Conservation (phyloP, 2,888 invertebrate species). For the Aphidoletes aphidimyza region DNA sequence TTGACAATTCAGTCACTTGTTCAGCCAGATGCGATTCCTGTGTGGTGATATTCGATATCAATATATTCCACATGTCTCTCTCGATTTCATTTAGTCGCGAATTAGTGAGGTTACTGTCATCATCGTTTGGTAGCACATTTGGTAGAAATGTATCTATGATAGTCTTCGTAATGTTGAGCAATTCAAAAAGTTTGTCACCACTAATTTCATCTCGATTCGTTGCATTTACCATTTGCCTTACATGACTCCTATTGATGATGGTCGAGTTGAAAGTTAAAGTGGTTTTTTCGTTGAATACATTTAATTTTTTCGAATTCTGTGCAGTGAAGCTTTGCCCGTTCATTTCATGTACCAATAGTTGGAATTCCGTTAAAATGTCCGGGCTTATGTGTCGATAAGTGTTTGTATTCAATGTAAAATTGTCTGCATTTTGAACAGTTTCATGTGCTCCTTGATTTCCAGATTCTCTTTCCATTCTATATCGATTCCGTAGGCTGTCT, state of each 20-base stretch:
- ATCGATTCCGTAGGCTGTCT: background rate
- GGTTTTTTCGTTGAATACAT: background rate
- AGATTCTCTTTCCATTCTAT: background rate
- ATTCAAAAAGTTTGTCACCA: background rate
- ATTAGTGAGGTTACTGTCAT: background rate
- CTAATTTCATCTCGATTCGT: background rate
- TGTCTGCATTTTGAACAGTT: background rate
- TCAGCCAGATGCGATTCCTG: background rate
- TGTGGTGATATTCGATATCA: background rate
- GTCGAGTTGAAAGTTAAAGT: background rate
- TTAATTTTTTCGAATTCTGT: background rate
- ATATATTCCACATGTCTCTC: background rate
- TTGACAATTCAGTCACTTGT: background rate
- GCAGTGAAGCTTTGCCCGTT: background rate
- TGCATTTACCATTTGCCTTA: background rate
- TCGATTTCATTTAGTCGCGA: background rate
- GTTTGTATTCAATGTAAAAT: background rate
- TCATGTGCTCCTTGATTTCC: background rate
- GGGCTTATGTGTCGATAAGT: background rate
- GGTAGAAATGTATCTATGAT: background rate
- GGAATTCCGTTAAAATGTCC: background rate
- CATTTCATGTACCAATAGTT: background rate
- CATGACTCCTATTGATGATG: background rate
- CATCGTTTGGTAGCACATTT: too few relatives aligned
- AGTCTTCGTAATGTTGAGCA: background rate